Evolutionary conservation across 2,888 invertebrate genomes (phyloP), one percentile per base, ranked within the genome.

Genomic region (Dicranocentrus wangi): DNA sequence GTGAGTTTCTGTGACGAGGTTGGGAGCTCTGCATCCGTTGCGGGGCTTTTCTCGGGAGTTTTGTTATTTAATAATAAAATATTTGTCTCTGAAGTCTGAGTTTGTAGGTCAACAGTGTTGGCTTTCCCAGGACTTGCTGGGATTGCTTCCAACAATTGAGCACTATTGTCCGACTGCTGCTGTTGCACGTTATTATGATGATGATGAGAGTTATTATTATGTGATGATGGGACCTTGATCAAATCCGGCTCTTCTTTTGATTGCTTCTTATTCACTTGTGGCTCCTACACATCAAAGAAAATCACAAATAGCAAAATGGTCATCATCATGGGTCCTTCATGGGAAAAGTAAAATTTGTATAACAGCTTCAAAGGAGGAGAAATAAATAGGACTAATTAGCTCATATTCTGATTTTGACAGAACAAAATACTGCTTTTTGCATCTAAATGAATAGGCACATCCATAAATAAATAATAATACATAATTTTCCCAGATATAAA

Each of bases 181-280:
- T 21, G 5, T 21, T 55, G 19, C 19, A 2, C 0, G 13, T 51
- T 65, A 65, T 73, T 7, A 47, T n/a, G n/a, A n/a, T 51, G 53
- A 65, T 73, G 13, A 47, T n/a, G n/a, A n/a, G n/a, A n/a, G n/a
- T n/a, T n/a, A n/a, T n/a, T n/a, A n/a, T n/a, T n/a, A n/a, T n/a
- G n/a, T n/a, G n/a, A n/a, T n/a, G n/a, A 27, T 8, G 82, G 70
- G 19, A 82, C 47, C 27, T 82, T 82, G 23, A 77, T 82, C 68
- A 82, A 72, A 69, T 82, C 77, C 32, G 82, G 77, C 42, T 82
- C 82, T 27, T 82, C 82, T 72, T 82, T 77, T 42, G 77, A 42
- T 7, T 19, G 69, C 63, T 70, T 70, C 58, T 76, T n/a, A n/a
- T n/a, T 71, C 51, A 53, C 60, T 53, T 82, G 65, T 53, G n/a